A percentile compares a stretch with the other conserved stretches of the same genome.
Evolutionary conservation across 1,140 invertebrate species (phyloP).

Genomic region (Sweltsa coloradensis): DNA sequence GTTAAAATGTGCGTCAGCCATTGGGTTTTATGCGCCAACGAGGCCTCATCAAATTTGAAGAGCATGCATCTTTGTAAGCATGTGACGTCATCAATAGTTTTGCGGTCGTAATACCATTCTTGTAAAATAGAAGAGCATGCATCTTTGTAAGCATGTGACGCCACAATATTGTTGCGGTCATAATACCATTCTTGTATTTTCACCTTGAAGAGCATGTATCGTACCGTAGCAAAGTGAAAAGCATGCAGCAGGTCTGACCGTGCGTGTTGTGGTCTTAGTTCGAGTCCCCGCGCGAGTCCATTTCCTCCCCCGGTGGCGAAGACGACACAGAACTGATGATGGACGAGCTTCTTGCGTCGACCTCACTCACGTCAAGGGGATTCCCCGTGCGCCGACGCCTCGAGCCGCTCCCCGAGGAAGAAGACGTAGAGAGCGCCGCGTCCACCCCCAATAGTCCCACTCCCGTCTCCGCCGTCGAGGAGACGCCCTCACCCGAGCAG

Average conservation of each 20-base stretch:
- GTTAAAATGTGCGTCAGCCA: no score
- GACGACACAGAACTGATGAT: conserved; percentile 27
- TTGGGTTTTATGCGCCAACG: no score
- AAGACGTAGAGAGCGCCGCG: conserved; percentile 24
- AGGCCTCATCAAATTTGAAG: no score
- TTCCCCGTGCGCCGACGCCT: conserved; percentile 28
- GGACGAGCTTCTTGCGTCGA: conserved; percentile 28
- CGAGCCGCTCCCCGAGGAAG: conserved; percentile 33
- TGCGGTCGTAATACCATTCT: no score
- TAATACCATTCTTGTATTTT: neutral
- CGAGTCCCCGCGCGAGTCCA: conserved; percentile 6
- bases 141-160: conserved; percentile 23
- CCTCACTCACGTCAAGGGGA: conserved; percentile 23
- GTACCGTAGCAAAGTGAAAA: neutral
- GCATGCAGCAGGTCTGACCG: neutral
- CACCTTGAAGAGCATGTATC: neutral
- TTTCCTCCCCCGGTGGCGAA: neutral
- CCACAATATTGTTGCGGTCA: conserved; percentile 22
- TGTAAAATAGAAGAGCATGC: no score
- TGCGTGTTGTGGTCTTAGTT: neutral
- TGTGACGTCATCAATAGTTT: no score
- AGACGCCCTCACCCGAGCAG: conserved; percentile 10
- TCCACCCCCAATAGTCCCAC: neutral
- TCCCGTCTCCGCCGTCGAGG: neutral
- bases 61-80: no score